Evolutionary conservation across 2,888 invertebrate genomes (phyloP), one percentile per base, ranked within the genome.

Genomic region (Amphipyra berbera): DNA sequence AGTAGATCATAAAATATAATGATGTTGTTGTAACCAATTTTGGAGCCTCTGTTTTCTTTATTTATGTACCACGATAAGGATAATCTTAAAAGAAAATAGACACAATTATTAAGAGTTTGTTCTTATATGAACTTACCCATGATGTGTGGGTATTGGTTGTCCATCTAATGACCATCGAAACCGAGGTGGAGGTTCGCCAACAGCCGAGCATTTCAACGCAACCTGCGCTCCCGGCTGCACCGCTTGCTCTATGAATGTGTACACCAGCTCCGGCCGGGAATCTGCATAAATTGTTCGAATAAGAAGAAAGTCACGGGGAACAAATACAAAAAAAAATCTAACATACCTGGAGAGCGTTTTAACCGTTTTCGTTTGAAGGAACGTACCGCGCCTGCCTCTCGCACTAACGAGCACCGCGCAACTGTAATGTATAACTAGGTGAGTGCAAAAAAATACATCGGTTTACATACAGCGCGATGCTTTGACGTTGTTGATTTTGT

Each of bases 161-260:
- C 91, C 91, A 55, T 95, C 95, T 49, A 95, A 79, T 4, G 87
- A 85, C 95, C 95, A 95, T 49, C 92, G 82, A 73, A 95, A 94
- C 35, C 94, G 80, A 6, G 98, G 98, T 8, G 97, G 97, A 3
- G 98, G 98, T 76, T 97, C 98, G 37, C 98, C 98, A 42, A 97
- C 97, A 6, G 97, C 98, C 0, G 97, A 97, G 89, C 98, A 98
- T 85, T 97, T 96, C 67, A 98, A 93, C n/a, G 98, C 97, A 61
- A 98, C 96, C 86, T 96, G 96, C 48, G 96, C 96, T 10, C 96
- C 96, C 0, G 96, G 96, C 81, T 96, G 96, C 53, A 97, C 96
- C 30, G 96, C 96, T 86, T 97, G 96, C 82, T 98, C 97, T 78
- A 97, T 97, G 88, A 98, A 98, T 45, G 97, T 97, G 85, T 97